Conservation (phyloP, 1,140 invertebrate genomes). For the Aphaenogaster floridana region DNA sequence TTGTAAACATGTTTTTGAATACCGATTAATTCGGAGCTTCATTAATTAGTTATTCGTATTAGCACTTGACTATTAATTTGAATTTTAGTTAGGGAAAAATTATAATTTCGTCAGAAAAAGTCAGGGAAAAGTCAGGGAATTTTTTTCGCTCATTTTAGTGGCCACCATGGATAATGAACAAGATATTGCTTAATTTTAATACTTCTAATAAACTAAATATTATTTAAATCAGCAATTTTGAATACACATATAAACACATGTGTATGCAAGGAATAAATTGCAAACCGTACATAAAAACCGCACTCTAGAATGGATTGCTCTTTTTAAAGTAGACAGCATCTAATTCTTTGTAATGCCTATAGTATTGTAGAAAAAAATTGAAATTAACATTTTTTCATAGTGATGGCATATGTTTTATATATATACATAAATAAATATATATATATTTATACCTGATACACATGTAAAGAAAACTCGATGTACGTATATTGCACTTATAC, state of each 20-base stretch:
- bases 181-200: not conserved
- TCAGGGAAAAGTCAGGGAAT: too few relatives aligned
- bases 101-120: too few relatives aligned
- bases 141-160: too few relatives aligned
- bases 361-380: slow-evolving; percentile 32
- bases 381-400: slow-evolving; percentile 41
- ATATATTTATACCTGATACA: slow-evolving; percentile 53
- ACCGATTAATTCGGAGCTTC: too few relatives aligned
- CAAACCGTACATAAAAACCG: not conserved
- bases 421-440: slow-evolving; percentile 10
- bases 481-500: slow-evolving; percentile 52
- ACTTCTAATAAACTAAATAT: not conserved
- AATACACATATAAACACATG: not conserved
- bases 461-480: slow-evolving; percentile 35
- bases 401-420: slow-evolving; percentile 34
- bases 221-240: not conserved
- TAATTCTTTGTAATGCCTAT: slow-evolving; percentile 37
- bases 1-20: too few relatives aligned
- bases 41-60: too few relatives aligned
- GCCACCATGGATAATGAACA: not conserved
- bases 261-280: not conserved
- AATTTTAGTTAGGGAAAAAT: too few relatives aligned
- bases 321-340: slow-evolving; percentile 31
- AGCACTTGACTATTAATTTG: too few relatives aligned
- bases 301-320: slow-evolving; percentile 47